These are phyloP conservation scores for Sweltsa coloradensis DNA, from an alignment of 1,140 invertebrate genomes.

Conservation along the genomic window DNA sequence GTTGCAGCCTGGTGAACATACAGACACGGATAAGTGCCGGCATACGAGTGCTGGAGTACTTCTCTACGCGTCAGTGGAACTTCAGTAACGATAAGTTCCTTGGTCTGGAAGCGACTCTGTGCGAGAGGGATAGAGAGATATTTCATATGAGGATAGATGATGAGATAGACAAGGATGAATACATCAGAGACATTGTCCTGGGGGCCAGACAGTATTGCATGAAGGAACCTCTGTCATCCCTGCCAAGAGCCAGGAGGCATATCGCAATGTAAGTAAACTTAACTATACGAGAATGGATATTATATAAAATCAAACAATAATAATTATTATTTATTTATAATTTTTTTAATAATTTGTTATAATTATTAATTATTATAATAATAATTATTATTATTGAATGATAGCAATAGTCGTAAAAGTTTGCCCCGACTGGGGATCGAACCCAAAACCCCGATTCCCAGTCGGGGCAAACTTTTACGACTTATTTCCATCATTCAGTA, in stretches of 20 bases:
- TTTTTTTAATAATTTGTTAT: too few species aligned
- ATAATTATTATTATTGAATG: too few species aligned
- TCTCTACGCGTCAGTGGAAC: slow-evolving; percentile 55
- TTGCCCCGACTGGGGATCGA: too few species aligned
- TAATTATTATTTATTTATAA: too few species aligned
- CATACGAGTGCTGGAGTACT: slow-evolving; percentile 48
- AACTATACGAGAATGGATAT: too few species aligned
- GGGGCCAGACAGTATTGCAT: slow-evolving; percentile 52
- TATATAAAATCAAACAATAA: too few species aligned
- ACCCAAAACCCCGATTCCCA: too few species aligned
- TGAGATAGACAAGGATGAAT: slow-evolving; percentile 28
- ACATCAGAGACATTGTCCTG: slow-evolving; percentile 29
- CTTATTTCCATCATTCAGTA: too few species aligned
- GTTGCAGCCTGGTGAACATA: slow-evolving; percentile 37
- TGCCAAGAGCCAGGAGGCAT: slow-evolving; percentile 59
- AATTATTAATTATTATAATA: too few species aligned
- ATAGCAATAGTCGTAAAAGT: too few species aligned
- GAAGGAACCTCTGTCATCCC: slow-evolving; percentile 63
- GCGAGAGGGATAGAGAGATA: background rate
- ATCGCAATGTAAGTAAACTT: slow-evolving; percentile 66
- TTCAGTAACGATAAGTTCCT: slow-evolving; percentile 36
- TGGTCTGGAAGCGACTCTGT: background rate
- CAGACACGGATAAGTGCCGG: slow-evolving; percentile 37
- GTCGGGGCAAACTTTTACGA: too few species aligned
- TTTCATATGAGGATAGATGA: too few species aligned